A percentile compares a stretch with the other conserved stretches of the same genome.
Evolutionary conservation across 2,797 vertebrate species (phyloP).

Genomic region (Mormyrus proboscirostris): DNA sequence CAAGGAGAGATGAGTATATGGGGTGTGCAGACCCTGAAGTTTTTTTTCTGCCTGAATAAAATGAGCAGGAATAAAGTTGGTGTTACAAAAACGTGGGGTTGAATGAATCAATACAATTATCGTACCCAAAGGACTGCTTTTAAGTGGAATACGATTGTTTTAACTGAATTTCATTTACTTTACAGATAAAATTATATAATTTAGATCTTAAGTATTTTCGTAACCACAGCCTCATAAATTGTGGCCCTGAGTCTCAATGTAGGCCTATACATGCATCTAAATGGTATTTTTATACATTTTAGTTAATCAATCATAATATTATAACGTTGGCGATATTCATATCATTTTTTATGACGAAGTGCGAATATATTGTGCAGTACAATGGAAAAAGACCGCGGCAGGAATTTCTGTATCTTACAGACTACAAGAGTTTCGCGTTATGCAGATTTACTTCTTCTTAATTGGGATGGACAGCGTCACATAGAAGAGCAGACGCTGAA

Average conservation of each 20-base stretch:
- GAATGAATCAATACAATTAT: not conserved
- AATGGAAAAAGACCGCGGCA: not conserved
- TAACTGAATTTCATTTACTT: not conserved
- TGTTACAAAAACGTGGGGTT: not conserved
- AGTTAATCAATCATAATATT: not conserved
- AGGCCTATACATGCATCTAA: not conserved
- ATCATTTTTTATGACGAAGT: not conserved
- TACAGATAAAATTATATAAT: not conserved
- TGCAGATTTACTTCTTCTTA: not conserved
- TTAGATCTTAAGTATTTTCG: not conserved
- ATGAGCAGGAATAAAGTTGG: slow-evolving; percentile 34
- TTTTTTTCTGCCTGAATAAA: slow-evolving; percentile 50
- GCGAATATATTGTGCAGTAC: not conserved
- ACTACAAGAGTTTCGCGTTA: not conserved
- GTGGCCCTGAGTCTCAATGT: not conserved
- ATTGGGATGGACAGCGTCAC: slow-evolving; percentile 7
- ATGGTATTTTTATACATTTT: not conserved
- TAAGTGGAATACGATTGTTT: not conserved
- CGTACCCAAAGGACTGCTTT: not conserved
- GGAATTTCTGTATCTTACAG: not conserved
- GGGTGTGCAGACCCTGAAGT: slow-evolving; percentile 48
- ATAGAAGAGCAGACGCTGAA: not conserved
- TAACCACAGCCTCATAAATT: not conserved
- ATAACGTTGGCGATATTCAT: not conserved
- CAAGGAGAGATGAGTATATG: slow-evolving; percentile 53